Evolutionary conservation across 2,113 vertebrate species (phyloP).

Genomic region (Passerina amoena): DNA sequence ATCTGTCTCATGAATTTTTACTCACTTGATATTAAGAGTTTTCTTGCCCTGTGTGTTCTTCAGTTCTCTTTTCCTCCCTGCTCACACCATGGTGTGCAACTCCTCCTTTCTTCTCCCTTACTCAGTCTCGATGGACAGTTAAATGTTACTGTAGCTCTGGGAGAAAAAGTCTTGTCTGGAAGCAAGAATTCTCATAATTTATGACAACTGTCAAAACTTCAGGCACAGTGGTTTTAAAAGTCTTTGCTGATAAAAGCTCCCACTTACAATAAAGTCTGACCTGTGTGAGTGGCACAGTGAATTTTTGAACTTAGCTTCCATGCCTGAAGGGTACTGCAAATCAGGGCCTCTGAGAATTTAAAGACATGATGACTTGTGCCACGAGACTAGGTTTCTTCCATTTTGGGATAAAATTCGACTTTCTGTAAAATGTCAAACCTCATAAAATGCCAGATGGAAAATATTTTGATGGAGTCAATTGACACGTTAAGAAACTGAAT

Average conservation of each 20-base stretch:
- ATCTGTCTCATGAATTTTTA: background rate
- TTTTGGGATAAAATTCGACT: background rate
- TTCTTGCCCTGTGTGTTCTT: background rate
- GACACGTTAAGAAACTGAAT: background rate
- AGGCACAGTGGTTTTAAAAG: background rate
- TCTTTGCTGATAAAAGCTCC: constrained; percentile 20
- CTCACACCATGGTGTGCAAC: background rate
- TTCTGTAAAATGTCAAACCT: background rate
- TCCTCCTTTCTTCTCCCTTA: background rate
- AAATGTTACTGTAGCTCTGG: background rate
- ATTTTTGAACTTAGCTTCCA: constrained; percentile 1
- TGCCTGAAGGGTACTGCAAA: constrained; percentile 2
- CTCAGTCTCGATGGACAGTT: background rate
- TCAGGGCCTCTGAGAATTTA: background rate
- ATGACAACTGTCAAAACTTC: constrained; percentile 36
- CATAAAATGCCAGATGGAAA: background rate
- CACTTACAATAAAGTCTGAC: background rate
- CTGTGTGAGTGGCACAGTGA: background rate
- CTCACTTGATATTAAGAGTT: background rate
- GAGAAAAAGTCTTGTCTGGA: background rate
- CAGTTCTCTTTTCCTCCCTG: background rate
- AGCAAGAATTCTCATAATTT: constrained; percentile 22
- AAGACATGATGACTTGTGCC: background rate
- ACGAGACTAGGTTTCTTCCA: background rate
- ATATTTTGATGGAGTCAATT: background rate